These are phyloP conservation scores for Ischnura elegans DNA, from an alignment of 2,888 invertebrate species.

Conservation along the genomic window DNA sequence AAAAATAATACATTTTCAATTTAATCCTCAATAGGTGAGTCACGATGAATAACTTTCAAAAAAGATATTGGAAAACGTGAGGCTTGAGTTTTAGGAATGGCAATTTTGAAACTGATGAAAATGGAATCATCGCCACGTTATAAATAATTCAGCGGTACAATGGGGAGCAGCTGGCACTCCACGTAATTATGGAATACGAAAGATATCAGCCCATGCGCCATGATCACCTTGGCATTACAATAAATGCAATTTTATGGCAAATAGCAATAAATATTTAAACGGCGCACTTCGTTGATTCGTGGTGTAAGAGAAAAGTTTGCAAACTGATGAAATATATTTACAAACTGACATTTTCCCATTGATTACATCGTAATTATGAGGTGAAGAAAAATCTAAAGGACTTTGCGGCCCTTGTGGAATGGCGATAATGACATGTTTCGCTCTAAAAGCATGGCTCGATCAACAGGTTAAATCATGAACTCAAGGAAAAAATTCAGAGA, in stretches of 20 bases:
- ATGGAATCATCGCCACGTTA: too few relatives aligned
- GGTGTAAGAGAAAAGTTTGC: background rate
- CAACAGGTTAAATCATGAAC: background rate
- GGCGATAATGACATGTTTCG: background rate
- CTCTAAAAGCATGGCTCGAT: background rate
- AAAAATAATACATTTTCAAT: too few relatives aligned
- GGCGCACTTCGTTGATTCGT: background rate
- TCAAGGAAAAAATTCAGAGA: background rate
- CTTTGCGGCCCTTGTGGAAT: background rate
- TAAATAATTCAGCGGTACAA: background rate
- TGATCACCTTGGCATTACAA: background rate
- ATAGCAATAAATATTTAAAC: background rate
- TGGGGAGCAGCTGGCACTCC: background rate
- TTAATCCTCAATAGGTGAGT: too few relatives aligned
- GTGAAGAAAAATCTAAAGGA: background rate
- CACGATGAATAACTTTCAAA: too few relatives aligned
- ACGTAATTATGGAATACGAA: background rate
- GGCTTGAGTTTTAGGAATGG: too few relatives aligned
- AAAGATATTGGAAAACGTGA: too few relatives aligned
- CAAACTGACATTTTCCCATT: background rate
- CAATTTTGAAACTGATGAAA: too few relatives aligned
- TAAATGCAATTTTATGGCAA: background rate
- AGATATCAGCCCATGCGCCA: background rate
- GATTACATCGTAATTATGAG: background rate
- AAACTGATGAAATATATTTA: background rate